A percentile compares a stretch with the other conserved stretches of the same genome.
Conservation (phyloP, 2,888 invertebrate species). For the Pristionchus exspectatus region DNA sequence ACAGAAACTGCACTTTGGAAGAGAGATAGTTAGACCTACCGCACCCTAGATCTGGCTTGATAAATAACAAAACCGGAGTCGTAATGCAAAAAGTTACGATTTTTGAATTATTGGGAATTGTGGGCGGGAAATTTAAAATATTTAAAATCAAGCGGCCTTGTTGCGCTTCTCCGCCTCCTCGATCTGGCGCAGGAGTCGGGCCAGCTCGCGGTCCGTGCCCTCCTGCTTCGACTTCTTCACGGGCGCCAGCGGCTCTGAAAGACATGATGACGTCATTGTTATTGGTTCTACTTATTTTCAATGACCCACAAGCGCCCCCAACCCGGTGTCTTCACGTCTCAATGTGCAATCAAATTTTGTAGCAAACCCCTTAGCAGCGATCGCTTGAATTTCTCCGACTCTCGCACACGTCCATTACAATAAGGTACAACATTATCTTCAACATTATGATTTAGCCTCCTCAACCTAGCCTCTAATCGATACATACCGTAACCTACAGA, state of each 20-base stretch:
- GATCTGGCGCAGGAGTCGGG: not conserved
- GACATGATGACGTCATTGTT: too few relatives aligned
- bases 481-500: too few relatives aligned
- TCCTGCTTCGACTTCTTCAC: conserved; percentile 42
- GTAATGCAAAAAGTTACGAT: not conserved
- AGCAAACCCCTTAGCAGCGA: too few relatives aligned
- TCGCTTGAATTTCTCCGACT: too few relatives aligned
- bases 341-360: too few relatives aligned
- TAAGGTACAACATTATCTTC: too few relatives aligned
- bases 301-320: too few relatives aligned
- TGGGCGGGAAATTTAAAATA: not conserved
- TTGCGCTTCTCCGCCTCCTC: not conserved
- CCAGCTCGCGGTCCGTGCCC: conserved; percentile 45
- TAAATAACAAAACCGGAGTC: not conserved
- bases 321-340: too few relatives aligned
- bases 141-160: not conserved
- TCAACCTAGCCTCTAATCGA: too few relatives aligned
- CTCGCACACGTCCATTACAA: too few relatives aligned
- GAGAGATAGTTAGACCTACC: not conserved
- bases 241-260: not conserved
- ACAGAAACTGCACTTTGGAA: not conserved
- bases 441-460: too few relatives aligned
- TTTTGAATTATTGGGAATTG: not conserved
- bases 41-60: not conserved
- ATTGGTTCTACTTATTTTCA: too few relatives aligned